These are phyloP conservation scores for Glaucomys volans DNA, from an alignment of 2,113 vertebrate species.

Conservation along the genomic window DNA sequence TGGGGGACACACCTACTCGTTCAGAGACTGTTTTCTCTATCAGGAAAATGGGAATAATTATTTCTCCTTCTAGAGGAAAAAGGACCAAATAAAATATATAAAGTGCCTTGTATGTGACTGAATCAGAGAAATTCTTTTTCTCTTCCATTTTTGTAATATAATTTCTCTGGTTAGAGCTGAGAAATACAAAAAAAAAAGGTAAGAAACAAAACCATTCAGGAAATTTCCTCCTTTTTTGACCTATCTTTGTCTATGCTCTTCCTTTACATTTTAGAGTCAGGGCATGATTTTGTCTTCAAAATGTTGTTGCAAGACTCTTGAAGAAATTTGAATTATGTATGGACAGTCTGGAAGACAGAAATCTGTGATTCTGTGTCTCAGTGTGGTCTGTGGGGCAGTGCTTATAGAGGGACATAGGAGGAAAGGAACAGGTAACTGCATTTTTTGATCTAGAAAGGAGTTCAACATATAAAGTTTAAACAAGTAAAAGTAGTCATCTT, in stretches of 20 bases:
- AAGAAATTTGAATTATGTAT: neutral
- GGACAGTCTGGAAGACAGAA: neutral
- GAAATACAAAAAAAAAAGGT: conserved; percentile 9
- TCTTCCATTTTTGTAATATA: conserved; percentile 24
- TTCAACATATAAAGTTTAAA: neutral
- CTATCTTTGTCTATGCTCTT: neutral
- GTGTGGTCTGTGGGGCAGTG: rapidly evolving
- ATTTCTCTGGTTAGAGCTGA: neutral
- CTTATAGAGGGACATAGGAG: neutral
- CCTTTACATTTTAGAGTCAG: neutral
- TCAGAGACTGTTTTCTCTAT: neutral
- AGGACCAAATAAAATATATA: neutral
- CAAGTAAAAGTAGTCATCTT: neutral
- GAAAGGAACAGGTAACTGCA: neutral
- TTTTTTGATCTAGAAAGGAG: neutral
- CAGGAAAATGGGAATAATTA: neutral
- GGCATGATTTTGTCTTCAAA: neutral
- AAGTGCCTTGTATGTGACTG: neutral
- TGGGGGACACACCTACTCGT: neutral
- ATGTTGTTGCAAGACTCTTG: neutral
- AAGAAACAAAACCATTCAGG: neutral
- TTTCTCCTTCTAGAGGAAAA: neutral
- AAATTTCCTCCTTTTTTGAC: neutral
- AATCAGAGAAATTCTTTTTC: neutral
- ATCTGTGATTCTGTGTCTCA: neutral